phyloP scores from a whole-genome alignment of 2,888 invertebrate species.

The Heteromyza rotundicornis region DNA sequence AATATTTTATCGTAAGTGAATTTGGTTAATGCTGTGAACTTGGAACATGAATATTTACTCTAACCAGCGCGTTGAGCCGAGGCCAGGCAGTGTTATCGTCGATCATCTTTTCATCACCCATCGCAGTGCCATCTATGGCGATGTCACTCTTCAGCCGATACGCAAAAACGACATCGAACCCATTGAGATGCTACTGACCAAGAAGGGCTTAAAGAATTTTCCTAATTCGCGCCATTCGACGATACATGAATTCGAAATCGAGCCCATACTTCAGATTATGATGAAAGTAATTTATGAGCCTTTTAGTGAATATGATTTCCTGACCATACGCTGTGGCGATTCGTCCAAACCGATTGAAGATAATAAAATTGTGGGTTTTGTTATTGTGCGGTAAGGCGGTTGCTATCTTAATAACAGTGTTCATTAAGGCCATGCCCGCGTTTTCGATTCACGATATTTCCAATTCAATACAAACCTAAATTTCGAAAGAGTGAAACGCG shows the following conservation, averaged over 20 bases:
- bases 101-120: slow-evolving; percentile 50
- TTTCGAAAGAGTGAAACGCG: too few relatives aligned
- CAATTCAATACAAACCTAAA: too few relatives aligned
- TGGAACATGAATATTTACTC: not conserved
- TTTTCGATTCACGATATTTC: too few relatives aligned
- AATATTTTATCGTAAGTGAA: slow-evolving; percentile 48
- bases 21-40: not conserved
- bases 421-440: too few relatives aligned
- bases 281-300: slow-evolving; percentile 37
- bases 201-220: not conserved
- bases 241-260: slow-evolving; percentile 26
- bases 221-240: not conserved
- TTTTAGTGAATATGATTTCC: slow-evolving; percentile 32
- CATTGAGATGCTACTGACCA: slow-evolving; percentile 29
- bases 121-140: slow-evolving; percentile 46
- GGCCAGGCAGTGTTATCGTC: slow-evolving; percentile 38
- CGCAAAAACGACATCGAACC: slow-evolving; percentile 32
- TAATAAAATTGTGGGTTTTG: slow-evolving; percentile 46
- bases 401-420: not conserved
- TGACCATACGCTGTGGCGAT: slow-evolving; percentile 46
- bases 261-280: slow-evolving; percentile 30
- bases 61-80: slow-evolving; percentile 32
- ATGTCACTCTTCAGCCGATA: slow-evolving; percentile 38
- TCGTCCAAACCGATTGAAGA: slow-evolving; percentile 31
- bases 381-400: slow-evolving; percentile 40